Conservation (phyloP, 2,113 vertebrate species). For the Cyprinodon variegatus region DNA sequence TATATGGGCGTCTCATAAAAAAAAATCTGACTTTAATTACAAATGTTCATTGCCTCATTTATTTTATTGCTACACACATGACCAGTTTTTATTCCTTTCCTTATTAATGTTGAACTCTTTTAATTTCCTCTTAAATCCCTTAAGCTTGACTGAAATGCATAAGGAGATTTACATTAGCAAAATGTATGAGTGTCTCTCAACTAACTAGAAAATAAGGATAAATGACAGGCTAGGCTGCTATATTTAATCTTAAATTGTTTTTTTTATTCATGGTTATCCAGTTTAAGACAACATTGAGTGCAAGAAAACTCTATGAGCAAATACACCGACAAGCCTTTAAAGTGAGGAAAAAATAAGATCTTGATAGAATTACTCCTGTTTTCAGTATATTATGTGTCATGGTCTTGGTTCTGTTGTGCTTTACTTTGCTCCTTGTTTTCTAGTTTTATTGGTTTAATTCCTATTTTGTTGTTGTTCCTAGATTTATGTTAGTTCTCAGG, state of each 20-base stretch:
- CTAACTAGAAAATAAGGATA: background rate
- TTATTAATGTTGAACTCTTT: conserved; percentile 29
- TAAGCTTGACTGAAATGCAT: conserved; percentile 21
- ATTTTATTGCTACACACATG: conserved; percentile 42
- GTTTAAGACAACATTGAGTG: background rate
- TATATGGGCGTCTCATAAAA: background rate
- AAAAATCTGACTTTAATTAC: background rate
- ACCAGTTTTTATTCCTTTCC: conserved; percentile 12
- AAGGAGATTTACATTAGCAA: conserved; percentile 28
- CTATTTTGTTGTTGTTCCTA: too few species aligned
- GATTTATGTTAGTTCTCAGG: too few species aligned
- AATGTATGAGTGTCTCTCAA: background rate
- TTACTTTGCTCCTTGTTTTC: too few species aligned
- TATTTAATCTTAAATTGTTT: background rate
- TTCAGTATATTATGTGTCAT: too few species aligned
- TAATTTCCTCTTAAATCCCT: conserved; percentile 32
- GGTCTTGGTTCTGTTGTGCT: too few species aligned
- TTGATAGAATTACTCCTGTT: too few species aligned
- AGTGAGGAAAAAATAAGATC: background rate
- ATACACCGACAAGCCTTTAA: background rate
- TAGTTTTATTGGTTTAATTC: too few species aligned
- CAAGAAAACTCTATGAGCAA: background rate
- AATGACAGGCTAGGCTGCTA: background rate
- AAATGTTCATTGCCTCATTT: conserved; percentile 33
- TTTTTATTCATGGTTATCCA: background rate